Base-by-base conservation (phyloP, 2,797 vertebrate genomes). In the Cacajao melanocephalus region DNA sequence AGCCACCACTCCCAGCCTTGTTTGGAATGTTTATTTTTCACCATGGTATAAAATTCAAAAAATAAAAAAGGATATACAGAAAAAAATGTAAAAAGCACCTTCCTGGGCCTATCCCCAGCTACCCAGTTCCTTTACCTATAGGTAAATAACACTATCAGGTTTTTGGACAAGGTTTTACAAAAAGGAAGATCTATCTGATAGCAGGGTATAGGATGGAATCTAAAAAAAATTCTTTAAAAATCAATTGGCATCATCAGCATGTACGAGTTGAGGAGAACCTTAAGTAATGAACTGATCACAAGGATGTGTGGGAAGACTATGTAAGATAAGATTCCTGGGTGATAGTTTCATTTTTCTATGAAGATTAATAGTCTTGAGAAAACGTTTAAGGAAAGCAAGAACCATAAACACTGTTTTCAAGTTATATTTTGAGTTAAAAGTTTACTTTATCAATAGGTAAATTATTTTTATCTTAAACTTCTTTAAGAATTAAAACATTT, bases 21-120 rank as follows among this genome's bases (percentile, higher is more conserved):
- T 64, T 85, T 64, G 50, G 7, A 79, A 88, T 80, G 93, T 95
- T 76, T 85, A 81, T 70, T 75, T 91, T 83, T 94, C 39, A 88
- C 50, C 17, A n/a, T 0, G 0, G 50, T n/a, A 58, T 90, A 81
- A 93, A 89, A 95, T 87, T 84, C 33, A 73, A 72, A 93, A 85
- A 10, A 36, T 61, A 81, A 17, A 70, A 84, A 93, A 80, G 39
- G 13, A 88, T 44, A 67, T 7, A 67, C 36, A 67, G 14, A 33
- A 13, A 73, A 92, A 81, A 64, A 78, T 46, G 11, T 46, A 8
- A 17, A 64, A 33, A 33, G 61, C 41, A 36, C 20, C 1, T 24
- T 41, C 30, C 22, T 28, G 2, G 7, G 17, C n/a, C 83, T 48
- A 39, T 48, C 52, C 72, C 30, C 41, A 76, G 58, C 26, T 8